Conservation (phyloP, 2,888 invertebrate species). For the Salpingus planirostris region DNA sequence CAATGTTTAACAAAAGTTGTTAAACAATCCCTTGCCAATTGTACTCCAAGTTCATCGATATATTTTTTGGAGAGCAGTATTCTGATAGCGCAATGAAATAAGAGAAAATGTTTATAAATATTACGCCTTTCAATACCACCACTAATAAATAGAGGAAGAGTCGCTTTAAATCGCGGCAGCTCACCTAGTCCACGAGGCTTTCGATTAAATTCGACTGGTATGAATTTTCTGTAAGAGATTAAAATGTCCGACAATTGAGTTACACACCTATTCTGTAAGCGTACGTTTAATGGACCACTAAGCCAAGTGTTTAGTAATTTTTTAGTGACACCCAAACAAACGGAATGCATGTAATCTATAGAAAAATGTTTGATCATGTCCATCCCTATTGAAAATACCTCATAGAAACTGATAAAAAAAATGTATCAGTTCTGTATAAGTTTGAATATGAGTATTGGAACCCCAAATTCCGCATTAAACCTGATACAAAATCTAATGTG, state of each 20-base stretch:
- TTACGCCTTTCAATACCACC: slow-evolving; percentile 4
- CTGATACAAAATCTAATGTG: too few relatives aligned
- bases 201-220: slow-evolving; percentile 12
- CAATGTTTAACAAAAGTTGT: slow-evolving; percentile 12
- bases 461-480: too few relatives aligned
- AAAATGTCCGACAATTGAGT: slow-evolving; percentile 4
- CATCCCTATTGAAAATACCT: too few relatives aligned
- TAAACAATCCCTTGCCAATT: slow-evolving; percentile 8
- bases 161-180: slow-evolving; percentile 15
- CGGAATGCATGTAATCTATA: slow-evolving; percentile 13
- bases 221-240: slow-evolving; percentile 4
- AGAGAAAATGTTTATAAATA: slow-evolving; percentile 10
- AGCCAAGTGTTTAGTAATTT: slow-evolving; percentile 13
- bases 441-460: too few relatives aligned
- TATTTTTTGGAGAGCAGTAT: slow-evolving; percentile 7
- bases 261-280: slow-evolving; percentile 1
- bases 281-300: slow-evolving; percentile 7
- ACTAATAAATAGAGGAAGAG: slow-evolving; percentile 6
- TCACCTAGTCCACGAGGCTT: slow-evolving; percentile 11
- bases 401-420: too few relatives aligned
- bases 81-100: slow-evolving; percentile 10
- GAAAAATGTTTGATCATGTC: too few relatives aligned
- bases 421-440: too few relatives aligned
- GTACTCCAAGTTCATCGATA: slow-evolving; percentile 4
- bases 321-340: slow-evolving; percentile 15